These are phyloP conservation scores for Upupa epops DNA, from an alignment of 2,113 vertebrate species.

Conservation along the genomic window DNA sequence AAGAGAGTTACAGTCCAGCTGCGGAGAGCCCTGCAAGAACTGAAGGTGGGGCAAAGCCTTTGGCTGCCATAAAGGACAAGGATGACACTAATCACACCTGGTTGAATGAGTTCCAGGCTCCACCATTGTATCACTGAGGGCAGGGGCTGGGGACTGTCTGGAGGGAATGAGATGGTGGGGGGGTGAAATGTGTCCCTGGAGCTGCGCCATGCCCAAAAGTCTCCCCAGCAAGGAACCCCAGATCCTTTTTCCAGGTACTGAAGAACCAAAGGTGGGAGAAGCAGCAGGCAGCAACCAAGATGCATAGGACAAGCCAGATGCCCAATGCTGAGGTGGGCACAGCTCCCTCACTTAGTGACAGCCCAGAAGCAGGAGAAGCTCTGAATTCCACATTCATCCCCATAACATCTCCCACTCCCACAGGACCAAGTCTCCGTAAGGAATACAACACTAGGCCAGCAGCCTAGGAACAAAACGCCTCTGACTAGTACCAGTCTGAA, in stretches of 20 bases:
- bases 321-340: not conserved
- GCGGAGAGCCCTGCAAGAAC: constrained; percentile 69
- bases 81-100: rapidly evolving
- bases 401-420: not conserved
- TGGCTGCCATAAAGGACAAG: not conserved
- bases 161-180: rapidly evolving
- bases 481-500: rapidly evolving
- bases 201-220: not conserved
- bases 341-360: not conserved
- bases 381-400: not conserved
- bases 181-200: not conserved
- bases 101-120: not conserved
- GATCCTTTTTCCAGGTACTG: constrained; percentile 60
- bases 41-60: constrained; percentile 71
- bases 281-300: constrained; percentile 19
- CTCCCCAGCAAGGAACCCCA: not conserved
- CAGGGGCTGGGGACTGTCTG: not conserved
- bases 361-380: not conserved
- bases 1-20: constrained; percentile 51
- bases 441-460: not conserved
- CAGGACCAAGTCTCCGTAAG: not conserved
- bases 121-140: not conserved
- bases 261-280: constrained; percentile 77
- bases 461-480: not conserved
- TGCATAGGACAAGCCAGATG: not conserved